Conservation (phyloP, 2,888 invertebrate genomes). For the Petrolisthes manimaculis region DNA sequence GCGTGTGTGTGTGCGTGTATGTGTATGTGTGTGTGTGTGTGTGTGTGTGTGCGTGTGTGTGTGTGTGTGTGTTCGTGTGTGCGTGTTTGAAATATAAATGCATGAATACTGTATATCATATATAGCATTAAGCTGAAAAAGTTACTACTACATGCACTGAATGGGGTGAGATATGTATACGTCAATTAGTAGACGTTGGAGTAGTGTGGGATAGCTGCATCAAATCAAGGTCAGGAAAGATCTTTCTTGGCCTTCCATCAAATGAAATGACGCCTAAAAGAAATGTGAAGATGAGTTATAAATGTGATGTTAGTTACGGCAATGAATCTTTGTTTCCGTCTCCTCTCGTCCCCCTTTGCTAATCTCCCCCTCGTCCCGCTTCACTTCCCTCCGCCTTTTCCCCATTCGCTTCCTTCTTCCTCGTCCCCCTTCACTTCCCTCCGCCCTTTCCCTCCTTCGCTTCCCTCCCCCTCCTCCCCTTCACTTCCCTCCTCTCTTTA, state of each 20-base stretch:
- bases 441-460: neutral
- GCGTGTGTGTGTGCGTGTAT: constrained; percentile 14
- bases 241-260: too few relatives aligned
- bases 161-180: too few relatives aligned
- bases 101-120: too few relatives aligned
- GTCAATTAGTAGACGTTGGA: too few relatives aligned
- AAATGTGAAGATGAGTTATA: too few relatives aligned
- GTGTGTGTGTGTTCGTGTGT: neutral
- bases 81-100: neutral
- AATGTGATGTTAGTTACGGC: too few relatives aligned
- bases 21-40: constrained; percentile 1
- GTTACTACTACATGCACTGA: too few relatives aligned
- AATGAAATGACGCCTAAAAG: too few relatives aligned
- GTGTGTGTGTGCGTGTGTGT: neutral
- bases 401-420: neutral
- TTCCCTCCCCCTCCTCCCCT: neutral
- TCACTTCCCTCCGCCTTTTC: neutral
- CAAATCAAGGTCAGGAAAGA: too few relatives aligned
- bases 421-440: neutral
- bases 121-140: too few relatives aligned
- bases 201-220: too few relatives aligned
- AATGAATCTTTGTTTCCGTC: neutral
- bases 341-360: constrained; percentile 5
- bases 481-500: neutral
- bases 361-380: neutral